Conservation (phyloP, 1,140 invertebrate species). For the Dinothrombium tinctorium region DNA sequence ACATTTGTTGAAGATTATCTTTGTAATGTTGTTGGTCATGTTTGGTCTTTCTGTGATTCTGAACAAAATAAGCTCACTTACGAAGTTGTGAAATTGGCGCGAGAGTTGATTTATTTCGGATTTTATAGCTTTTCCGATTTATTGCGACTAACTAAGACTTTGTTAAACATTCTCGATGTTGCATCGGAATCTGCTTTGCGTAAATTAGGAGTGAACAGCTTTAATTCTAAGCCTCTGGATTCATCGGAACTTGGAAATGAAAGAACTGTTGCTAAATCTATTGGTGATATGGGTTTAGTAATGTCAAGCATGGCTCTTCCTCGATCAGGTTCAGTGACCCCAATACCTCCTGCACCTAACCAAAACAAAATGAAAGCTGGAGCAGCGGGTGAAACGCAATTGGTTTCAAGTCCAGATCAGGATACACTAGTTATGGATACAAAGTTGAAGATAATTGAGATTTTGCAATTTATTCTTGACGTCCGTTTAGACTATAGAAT, state of each 20-base stretch:
- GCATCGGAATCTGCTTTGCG: too few species aligned
- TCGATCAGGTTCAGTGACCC: too few species aligned
- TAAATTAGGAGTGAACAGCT: too few species aligned
- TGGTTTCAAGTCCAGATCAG: slow-evolving; percentile 33
- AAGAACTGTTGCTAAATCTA: too few species aligned
- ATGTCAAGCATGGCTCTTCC: too few species aligned
- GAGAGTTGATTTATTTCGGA: slow-evolving; percentile 93
- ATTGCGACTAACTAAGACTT: slow-evolving; percentile 70
- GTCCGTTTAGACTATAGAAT: slow-evolving; percentile 90
- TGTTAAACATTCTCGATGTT: slow-evolving; percentile 77
- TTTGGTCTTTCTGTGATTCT: slow-evolving; percentile 71
- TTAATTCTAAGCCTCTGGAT: too few species aligned
- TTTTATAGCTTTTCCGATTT: slow-evolving; percentile 95
- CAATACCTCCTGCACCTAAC: too few species aligned
- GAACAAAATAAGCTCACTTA: slow-evolving; percentile 93
- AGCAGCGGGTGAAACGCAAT: too few species aligned
- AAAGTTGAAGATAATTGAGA: slow-evolving; percentile 95
- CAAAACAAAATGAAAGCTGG: too few species aligned
- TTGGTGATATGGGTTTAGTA: too few species aligned
- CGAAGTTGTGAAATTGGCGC: slow-evolving; percentile 88
- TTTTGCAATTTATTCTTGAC: slow-evolving; percentile 88
- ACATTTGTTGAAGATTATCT: slow-evolving; percentile 88
- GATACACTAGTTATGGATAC: slow-evolving; percentile 92
- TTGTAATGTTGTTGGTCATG: slow-evolving; percentile 58
- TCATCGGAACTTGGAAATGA: too few species aligned